Evolutionary conservation across 2,797 vertebrate species (phyloP).

Genomic region (Gephyroberyx darwinii): DNA sequence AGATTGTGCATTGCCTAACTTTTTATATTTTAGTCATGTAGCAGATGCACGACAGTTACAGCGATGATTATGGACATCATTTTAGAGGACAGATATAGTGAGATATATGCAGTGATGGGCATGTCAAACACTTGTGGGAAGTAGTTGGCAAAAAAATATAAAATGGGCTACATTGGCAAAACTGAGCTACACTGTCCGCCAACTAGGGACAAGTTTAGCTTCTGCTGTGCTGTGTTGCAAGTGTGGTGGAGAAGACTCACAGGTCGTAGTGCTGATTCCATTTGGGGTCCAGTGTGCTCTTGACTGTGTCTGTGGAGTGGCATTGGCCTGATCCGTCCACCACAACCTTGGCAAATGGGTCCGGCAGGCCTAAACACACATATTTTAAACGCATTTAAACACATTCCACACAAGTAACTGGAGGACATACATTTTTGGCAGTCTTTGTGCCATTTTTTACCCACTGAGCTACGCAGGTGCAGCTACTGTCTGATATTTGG

Average conservation of each 20-base stretch:
- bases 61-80: not conserved
- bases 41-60: not conserved
- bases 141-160: not conserved
- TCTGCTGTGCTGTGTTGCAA: not conserved
- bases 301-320: conserved; percentile 99
- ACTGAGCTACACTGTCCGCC: not conserved
- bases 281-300: conserved; percentile 98
- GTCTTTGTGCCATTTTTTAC: no score
- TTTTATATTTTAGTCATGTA: not conserved
- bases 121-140: not conserved
- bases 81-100: not conserved
- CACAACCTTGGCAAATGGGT: conserved; percentile 97
- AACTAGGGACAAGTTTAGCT: not conserved
- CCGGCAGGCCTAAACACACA: conserved; percentile 87
- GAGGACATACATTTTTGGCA: no score
- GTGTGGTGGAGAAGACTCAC: conserved; percentile 81
- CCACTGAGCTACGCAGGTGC: conserved; percentile 1
- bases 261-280: conserved; percentile 99
- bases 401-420: no score
- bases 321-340: conserved; percentile 98
- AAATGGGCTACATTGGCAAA: not conserved
- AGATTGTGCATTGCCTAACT: no score
- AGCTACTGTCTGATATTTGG: conserved; percentile 4
- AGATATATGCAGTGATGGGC: not conserved
- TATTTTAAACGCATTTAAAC: not conserved